Percentiles rank a stretch among this genome's conserved stretches.
These are phyloP conservation scores for Beris morrisii DNA, from an alignment of 2,888 invertebrate species.

Conservation along the genomic window DNA sequence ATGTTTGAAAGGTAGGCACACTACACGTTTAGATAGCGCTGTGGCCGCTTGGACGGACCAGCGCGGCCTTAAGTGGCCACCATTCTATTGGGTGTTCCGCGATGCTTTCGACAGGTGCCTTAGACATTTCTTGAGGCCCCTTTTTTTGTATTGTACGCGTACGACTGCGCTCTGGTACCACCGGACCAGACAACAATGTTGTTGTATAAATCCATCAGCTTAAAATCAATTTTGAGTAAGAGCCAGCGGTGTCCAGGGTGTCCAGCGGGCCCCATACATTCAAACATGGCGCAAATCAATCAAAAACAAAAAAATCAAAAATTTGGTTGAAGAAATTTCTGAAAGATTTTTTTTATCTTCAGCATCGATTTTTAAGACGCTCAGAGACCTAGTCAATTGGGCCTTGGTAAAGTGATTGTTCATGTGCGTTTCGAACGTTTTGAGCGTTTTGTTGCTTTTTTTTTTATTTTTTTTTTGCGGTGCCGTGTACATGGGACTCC, in stretches of 20 bases:
- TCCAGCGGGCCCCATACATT: conserved; percentile 1
- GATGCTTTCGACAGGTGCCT: conserved; percentile 37
- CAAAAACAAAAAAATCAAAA: conserved; percentile 18
- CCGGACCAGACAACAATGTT: neutral
- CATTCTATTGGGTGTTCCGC: conserved; percentile 37
- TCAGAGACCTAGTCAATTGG: conserved; percentile 13
- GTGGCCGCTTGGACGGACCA: neutral
- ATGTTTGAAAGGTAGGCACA: conserved; percentile 37
- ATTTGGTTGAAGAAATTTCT: neutral
- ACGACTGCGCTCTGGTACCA: neutral
- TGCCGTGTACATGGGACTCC: conserved; percentile 1
- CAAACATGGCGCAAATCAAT: conserved; percentile 22
- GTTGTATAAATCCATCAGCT: conserved; percentile 11
- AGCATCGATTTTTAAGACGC: neutral
- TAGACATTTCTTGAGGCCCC: conserved; percentile 18
- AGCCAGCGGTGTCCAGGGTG: neutral
- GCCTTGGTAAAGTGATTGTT: conserved; percentile 31
- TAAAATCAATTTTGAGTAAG: conserved; percentile 19
- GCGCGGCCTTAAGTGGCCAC: conserved; percentile 14
- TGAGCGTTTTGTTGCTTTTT: neutral
- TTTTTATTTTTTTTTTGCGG: conserved; percentile 7
- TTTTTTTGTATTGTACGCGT: neutral
- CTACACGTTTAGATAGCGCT: neutral
- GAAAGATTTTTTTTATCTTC: no score
- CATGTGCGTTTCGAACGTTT: conserved; percentile 20